A percentile compares a stretch with the other conserved stretches of the same genome.
Evolutionary conservation across 2,113 vertebrate species (phyloP).

Genomic region (Cephalopholis sonnerati): DNA sequence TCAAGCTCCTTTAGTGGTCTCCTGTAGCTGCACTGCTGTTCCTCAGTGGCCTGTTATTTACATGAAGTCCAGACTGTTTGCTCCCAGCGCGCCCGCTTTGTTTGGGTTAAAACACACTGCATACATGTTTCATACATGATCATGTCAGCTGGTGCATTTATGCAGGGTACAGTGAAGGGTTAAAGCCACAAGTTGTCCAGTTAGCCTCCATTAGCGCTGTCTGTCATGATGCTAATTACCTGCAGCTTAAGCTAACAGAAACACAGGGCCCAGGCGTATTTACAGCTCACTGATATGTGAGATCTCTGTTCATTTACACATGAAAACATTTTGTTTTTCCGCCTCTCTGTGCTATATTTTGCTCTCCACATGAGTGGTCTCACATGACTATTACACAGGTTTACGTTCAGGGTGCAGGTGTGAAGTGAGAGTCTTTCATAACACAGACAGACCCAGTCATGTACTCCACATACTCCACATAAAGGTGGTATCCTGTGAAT

Average conservation of each 20-base stretch:
- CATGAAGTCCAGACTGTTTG: background rate
- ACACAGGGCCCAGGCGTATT: conserved; percentile 44
- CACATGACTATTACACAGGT: conserved; percentile 1
- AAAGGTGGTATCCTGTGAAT: background rate
- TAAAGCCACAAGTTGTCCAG: conserved; percentile 2
- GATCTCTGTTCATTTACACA: background rate
- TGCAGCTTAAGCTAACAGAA: conserved; percentile 45
- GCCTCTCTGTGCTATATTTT: background rate
- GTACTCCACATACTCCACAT: background rate
- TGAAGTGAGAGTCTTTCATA: background rate
- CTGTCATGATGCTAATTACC: conserved; percentile 41
- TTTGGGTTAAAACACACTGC: background rate
- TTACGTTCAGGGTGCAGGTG: background rate
- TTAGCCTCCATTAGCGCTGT: conserved; percentile 16
- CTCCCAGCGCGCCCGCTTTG: background rate
- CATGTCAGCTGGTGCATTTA: background rate
- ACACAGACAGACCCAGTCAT: conserved; percentile 1
- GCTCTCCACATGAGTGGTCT: background rate
- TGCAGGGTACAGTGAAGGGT: background rate
- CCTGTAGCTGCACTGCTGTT: background rate
- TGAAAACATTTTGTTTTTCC: background rate
- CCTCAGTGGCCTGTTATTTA: background rate
- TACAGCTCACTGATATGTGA: conserved; percentile 9
- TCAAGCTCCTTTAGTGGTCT: background rate
- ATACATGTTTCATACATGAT: background rate